phyloP scores from a whole-genome alignment of 1,140 invertebrate species.

The Coptotermes formosanus region DNA sequence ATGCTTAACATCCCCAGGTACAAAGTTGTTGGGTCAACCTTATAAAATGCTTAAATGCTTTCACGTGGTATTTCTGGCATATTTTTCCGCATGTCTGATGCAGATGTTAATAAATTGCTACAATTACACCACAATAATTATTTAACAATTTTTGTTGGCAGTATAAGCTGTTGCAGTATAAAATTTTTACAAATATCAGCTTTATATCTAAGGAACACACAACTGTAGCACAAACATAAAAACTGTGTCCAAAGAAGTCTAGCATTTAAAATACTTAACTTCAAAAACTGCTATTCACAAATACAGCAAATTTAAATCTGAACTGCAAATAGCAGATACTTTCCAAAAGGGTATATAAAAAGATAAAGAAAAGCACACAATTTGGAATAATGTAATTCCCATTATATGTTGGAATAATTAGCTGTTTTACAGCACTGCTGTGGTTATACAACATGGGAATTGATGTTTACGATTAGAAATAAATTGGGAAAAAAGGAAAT shows the following conservation, averaged over 20 bases:
- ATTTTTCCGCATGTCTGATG: no score
- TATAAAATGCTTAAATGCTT: no score
- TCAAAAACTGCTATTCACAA: background rate
- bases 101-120: background rate
- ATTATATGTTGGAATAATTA: no score
- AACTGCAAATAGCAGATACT: background rate
- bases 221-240: background rate
- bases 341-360: background rate
- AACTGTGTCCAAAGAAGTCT: background rate
- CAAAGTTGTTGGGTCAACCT: no score
- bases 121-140: background rate
- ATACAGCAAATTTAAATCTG: background rate
- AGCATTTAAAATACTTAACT: background rate
- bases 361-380: no score
- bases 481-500: background rate
- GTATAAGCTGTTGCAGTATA: background rate
- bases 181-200: background rate
- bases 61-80: no score
- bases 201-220: background rate
- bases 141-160: background rate
- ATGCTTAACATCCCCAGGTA: no score
- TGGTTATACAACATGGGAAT: no score
- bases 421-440: no score
- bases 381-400: no score
- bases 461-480: no score